Evolutionary conservation across 2,888 invertebrate genomes (phyloP).

Genomic region (Ophion obscuratus): DNA sequence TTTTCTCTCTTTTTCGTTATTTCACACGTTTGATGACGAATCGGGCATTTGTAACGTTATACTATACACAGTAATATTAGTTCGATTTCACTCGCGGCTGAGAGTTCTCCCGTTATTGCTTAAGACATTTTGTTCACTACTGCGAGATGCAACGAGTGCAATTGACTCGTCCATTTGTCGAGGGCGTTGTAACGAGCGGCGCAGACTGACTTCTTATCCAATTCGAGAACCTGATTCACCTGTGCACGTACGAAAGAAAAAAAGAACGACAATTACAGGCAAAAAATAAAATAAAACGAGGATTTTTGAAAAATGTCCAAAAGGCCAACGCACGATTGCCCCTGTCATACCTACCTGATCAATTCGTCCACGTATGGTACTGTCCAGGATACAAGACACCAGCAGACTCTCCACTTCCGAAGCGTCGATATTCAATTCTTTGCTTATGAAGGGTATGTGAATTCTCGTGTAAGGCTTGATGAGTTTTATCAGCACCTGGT

Average conservation of each 20-base stretch:
- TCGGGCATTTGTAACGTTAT: slow-evolving; percentile 71
- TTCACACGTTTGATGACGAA: slow-evolving; percentile 66
- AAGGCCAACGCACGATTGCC: not conserved
- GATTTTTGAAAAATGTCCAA: not conserved
- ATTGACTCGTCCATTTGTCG: slow-evolving; percentile 98
- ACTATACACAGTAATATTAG: slow-evolving; percentile 77
- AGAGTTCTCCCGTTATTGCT: slow-evolving; percentile 69
- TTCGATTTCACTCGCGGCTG: slow-evolving; percentile 64
- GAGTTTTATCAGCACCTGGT: slow-evolving; percentile 96
- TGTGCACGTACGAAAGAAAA: slow-evolving; percentile 81
- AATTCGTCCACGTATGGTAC: slow-evolving; percentile 94
- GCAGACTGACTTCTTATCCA: slow-evolving; percentile 92
- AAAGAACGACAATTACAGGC: not conserved
- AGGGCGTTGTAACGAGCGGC: slow-evolving; percentile 96
- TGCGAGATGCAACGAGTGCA: slow-evolving; percentile 94
- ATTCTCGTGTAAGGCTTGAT: slow-evolving; percentile 99
- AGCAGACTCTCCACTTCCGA: slow-evolving; percentile 98
- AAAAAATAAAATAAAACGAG: not conserved
- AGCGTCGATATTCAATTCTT: slow-evolving; percentile 96
- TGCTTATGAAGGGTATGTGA: slow-evolving; percentile 98
- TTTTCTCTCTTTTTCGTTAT: slow-evolving; percentile 65
- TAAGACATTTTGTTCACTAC: slow-evolving; percentile 97
- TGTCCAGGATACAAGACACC: slow-evolving; percentile 98
- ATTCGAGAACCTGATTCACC: slow-evolving; percentile 96
- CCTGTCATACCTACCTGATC: slow-evolving; percentile 88